phyloP scores from a whole-genome alignment of 2,113 vertebrate genomes.

The Catharus fuscescens region DNA sequence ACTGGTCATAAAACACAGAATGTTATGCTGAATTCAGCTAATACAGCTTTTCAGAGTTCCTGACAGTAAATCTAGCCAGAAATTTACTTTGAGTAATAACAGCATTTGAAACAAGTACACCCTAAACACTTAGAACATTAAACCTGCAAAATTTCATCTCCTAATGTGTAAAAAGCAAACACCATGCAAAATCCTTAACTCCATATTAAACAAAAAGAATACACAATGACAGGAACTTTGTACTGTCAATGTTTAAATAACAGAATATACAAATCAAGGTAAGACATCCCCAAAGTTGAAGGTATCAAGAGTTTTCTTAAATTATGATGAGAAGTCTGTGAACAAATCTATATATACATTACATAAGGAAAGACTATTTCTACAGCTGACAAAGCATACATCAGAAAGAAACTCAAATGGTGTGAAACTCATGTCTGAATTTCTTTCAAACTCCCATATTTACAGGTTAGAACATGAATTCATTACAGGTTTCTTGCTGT shows the following conservation, averaged over 20 bases:
- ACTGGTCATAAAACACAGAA: background rate
- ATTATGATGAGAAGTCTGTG: background rate
- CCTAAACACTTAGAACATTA: background rate
- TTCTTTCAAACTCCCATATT: background rate
- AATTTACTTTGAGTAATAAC: background rate
- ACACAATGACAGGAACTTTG: background rate
- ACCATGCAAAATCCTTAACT: background rate
- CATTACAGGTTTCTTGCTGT: background rate
- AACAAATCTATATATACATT: background rate
- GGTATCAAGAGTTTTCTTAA: background rate
- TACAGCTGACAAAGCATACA: accelerated
- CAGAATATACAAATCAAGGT: background rate
- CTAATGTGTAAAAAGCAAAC: background rate
- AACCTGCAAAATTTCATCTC: background rate
- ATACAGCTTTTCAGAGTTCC: background rate
- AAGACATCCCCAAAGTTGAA: background rate
- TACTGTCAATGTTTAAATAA: background rate
- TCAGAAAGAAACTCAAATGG: background rate
- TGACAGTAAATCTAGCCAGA: background rate
- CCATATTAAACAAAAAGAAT: background rate
- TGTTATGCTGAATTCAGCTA: background rate
- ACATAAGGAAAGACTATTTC: background rate
- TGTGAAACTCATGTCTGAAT: background rate
- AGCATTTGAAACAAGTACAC: background rate
- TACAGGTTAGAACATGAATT: background rate